These are phyloP conservation scores for Mormoops blainvillei DNA, from an alignment of 2,113 vertebrate genomes.

Conservation along the genomic window DNA sequence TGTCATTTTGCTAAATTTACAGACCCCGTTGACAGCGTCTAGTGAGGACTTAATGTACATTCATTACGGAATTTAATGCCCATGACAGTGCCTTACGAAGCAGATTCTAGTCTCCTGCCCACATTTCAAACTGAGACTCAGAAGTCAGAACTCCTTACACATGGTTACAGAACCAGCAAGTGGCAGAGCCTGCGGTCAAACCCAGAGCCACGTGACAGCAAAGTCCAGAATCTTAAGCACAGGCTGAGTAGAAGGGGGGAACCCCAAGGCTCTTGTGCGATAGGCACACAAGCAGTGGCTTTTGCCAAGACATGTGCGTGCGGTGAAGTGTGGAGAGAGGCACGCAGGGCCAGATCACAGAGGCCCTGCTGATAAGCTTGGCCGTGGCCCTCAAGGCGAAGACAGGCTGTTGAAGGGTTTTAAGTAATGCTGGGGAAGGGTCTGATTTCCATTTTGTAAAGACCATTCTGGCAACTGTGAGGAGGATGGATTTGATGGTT, in stretches of 20 bases:
- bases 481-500: background rate
- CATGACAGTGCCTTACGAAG: background rate
- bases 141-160: background rate
- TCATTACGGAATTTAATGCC: background rate
- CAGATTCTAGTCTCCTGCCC: background rate
- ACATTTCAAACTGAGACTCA: background rate
- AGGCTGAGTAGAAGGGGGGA: background rate
- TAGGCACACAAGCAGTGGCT: background rate
- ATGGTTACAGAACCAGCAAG: rapidly evolving
- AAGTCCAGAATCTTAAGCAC: background rate
- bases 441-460: background rate
- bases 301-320: background rate
- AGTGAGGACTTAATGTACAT: background rate
- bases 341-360: background rate
- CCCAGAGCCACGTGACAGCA: background rate
- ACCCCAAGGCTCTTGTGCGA: no score
- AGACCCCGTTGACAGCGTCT: background rate
- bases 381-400: background rate
- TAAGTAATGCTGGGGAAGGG: background rate
- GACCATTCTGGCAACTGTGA: background rate
- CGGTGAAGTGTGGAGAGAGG: background rate
- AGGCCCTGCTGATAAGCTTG: background rate
- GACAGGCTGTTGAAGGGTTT: background rate
- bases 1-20: no score
- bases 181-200: background rate